Evolutionary conservation across 2,113 vertebrate genomes (phyloP), one percentile per base, ranked within the genome.

Genomic region (Agelaius tricolor): DNA sequence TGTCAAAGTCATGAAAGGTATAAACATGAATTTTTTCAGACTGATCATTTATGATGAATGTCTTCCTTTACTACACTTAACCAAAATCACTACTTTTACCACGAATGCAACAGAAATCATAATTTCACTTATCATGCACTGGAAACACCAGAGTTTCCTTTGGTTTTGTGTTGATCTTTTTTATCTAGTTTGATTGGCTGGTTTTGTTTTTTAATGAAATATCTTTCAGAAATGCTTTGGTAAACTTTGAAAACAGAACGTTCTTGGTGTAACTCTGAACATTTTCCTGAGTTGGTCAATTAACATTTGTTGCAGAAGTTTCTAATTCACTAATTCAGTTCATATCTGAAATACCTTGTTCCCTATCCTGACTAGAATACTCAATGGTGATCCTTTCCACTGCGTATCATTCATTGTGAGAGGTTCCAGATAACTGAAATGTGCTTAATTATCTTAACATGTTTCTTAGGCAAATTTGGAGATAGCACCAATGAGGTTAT

Each of bases 1-100:
- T 57, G 21, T 71, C 85, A 59, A 88, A 95, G 76, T 92, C 90
- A 95, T 37, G 63, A 89, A 93, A 95, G 62, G 74, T 91, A 94
- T 78, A 92, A 96, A 96, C 41, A 93, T 33, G 57, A 78, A 93
- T 97, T 95, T 58, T 94, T 96, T 96, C 51, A 93, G 67, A 91
- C 16, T 88, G 80, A 97, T 55, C 93, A 82, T 79, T 52, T 5
- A 9, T 93, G 86, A 97, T 96, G 35, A 97, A 95, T 84, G 73
- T 61, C 95, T 97, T 95, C 85, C 51, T 94, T 92, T 96, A 86
- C 78, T 94, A 49, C 74, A 62, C 95, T 86, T 93, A 86, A 95
- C 54, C 66, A 96, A 77, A 96, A 91, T 92, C 80, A 94, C 78
- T 89, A 65, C 51, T 87, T 77, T 95, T 89, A 80, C 66, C 78